Evolutionary conservation across 2,113 vertebrate genomes (phyloP), one percentile per base, ranked within the genome.

Genomic region (Bambusicola thoracicus): DNA sequence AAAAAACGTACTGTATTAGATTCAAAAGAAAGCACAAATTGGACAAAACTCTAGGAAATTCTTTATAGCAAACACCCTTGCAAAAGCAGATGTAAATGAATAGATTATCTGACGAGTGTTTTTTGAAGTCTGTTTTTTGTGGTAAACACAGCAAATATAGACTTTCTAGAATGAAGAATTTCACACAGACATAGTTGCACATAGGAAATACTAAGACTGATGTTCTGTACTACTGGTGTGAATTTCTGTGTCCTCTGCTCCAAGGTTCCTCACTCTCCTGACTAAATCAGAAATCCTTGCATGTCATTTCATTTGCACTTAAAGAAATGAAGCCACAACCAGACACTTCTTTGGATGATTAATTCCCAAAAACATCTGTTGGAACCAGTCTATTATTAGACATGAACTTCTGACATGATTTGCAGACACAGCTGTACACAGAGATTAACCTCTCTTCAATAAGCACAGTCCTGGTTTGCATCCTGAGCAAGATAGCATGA

Each of bases 301-400:
- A 66, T 87, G 19, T 38, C 10, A 78, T 90, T 94, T 92, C 32
- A 76, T 94, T 92, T 83, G 62, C 92, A 85, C 43, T 85, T 44
- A 32, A 81, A 86, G 77, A 95, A 97, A 92, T 87, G 87, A 90
- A 96, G 76, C 92, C 11, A 19, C 77, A 96, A 24, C 10, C 56
- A 91, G 77, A 89, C 68, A 90, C 81, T 82, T 77, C 90, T 79
- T 53, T 67, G 70, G 41, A 87, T 95, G 92, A 94, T 97, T 97
- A 92, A 93, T 96, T 96, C 68, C 94, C 94, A 85, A 80, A 94
- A 97, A 95, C 95, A 95, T 96, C 92, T 97, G 91, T 68, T 96
- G 51, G 66, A 94, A 88, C 61, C 76, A 91, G 17, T 53, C 58
- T 97, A 96, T 95, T 85, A 93, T 89, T 96, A 97, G 95, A 86